Evolutionary conservation across 2,888 invertebrate species (phyloP).

Genomic region (Unio delphinus): DNA sequence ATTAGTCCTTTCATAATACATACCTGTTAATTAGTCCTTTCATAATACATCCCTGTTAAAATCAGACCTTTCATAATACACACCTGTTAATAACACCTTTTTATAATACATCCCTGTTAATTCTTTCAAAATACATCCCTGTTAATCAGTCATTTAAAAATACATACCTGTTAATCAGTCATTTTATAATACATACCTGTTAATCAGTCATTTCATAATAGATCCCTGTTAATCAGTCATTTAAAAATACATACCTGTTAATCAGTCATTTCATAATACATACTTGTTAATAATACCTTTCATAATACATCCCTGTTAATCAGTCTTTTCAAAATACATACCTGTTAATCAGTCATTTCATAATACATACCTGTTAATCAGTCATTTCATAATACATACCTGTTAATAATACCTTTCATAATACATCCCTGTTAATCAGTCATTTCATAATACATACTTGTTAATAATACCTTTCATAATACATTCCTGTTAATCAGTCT

Average conservation of each 20-base stretch:
- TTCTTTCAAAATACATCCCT: background rate
- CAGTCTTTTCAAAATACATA: background rate
- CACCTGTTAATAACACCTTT: too few relatives aligned
- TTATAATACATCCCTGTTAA: background rate
- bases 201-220: background rate
- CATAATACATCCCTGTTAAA: too few relatives aligned
- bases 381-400: too few relatives aligned
- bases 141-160: background rate
- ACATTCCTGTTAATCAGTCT: too few relatives aligned
- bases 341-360: background rate
- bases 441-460: background rate
- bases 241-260: background rate
- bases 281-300: conserved; percentile 79
- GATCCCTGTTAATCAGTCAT: too few relatives aligned
- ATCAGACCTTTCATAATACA: background rate
- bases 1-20: too few relatives aligned
- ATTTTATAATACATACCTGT: background rate
- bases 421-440: too few relatives aligned
- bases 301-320: too few relatives aligned
- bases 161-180: too few relatives aligned
- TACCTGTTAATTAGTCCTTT: too few relatives aligned
- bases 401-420: background rate
- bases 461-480: background rate
- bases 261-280: background rate
- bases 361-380: too few relatives aligned